These are phyloP conservation scores for Iphiclides podalirius DNA, from an alignment of 2,888 invertebrate genomes.

Conservation along the genomic window DNA sequence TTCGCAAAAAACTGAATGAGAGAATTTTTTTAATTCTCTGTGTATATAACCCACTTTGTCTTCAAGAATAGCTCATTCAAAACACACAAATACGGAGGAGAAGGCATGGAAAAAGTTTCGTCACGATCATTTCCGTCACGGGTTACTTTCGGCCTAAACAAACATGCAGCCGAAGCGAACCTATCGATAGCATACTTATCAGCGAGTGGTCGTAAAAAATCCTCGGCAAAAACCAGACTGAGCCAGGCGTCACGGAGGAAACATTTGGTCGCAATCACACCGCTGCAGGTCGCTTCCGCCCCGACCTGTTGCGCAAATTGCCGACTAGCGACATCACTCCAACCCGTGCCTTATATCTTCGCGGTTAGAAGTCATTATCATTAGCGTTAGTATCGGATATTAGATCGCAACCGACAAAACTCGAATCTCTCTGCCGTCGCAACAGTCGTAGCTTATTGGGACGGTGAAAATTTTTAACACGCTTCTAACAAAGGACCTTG, in stretches of 20 bases:
- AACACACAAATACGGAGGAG: too few relatives aligned
- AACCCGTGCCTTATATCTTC: constrained; percentile 18
- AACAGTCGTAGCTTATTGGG: not conserved
- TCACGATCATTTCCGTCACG: constrained; percentile 64
- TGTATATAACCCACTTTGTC: too few relatives aligned
- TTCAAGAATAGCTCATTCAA: too few relatives aligned
- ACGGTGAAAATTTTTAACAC: not conserved
- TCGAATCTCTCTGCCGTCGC: constrained; percentile 1
- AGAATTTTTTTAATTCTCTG: too few relatives aligned
- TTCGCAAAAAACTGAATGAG: too few relatives aligned
- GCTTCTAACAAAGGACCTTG: too few relatives aligned
- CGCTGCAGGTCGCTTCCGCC: constrained; percentile 78
- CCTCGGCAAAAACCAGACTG: constrained; percentile 56
- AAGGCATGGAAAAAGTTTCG: constrained; percentile 23
- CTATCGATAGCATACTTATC: constrained; percentile 79
- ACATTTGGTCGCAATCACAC: constrained; percentile 79
- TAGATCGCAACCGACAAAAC: constrained; percentile 7
- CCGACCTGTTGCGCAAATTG: constrained; percentile 79
- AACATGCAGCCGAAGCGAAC: constrained; percentile 63
- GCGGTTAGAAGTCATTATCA: constrained; percentile 21
- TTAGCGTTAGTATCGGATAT: constrained; percentile 1
- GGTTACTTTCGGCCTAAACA: constrained; percentile 69
- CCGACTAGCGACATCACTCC: constrained; percentile 34
- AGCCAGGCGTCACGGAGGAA: constrained; percentile 69
- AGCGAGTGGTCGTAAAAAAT: constrained; percentile 61